These are phyloP conservation scores for Dyspetes luteomarginatus DNA, from an alignment of 2,888 invertebrate genomes.

Conservation along the genomic window DNA sequence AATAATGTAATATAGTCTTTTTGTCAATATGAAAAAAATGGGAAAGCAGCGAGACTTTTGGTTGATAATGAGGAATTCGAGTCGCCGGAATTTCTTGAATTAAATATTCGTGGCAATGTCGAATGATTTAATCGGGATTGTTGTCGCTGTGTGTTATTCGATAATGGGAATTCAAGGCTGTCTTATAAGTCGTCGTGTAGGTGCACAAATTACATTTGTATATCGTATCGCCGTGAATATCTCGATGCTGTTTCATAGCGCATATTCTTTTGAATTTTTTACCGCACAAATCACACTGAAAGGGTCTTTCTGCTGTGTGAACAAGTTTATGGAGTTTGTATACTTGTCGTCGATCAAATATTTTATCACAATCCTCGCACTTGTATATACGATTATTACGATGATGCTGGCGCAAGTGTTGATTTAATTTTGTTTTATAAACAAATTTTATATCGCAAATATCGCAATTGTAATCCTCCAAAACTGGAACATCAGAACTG, in stretches of 20 bases:
- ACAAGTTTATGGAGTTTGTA: neutral
- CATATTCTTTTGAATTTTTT: slow-evolving; percentile 34
- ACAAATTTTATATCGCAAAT: too few species aligned
- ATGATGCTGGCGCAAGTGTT: too few species aligned
- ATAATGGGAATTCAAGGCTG: slow-evolving; percentile 57
- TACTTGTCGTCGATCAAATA: neutral
- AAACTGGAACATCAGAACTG: neutral
- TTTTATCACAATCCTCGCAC: slow-evolving; percentile 44
- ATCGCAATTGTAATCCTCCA: too few species aligned
- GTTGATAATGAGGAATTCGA: neutral
- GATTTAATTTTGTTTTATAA: too few species aligned
- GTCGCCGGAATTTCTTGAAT: neutral
- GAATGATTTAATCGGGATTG: neutral
- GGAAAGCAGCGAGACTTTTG: too few species aligned
- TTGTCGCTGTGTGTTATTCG: slow-evolving; percentile 32
- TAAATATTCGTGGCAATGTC: neutral
- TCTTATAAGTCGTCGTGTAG: slow-evolving; percentile 26
- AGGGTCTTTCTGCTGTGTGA: too few species aligned
- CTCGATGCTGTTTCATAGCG: slow-evolving; percentile 48
- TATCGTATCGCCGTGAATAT: slow-evolving; percentile 22
- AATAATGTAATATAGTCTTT: too few species aligned
- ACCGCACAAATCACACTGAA: slow-evolving; percentile 42
- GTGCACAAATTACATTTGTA: slow-evolving; percentile 41
- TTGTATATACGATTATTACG: too few species aligned
- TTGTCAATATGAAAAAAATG: too few species aligned